Percentiles rank a stretch among this genome's conserved stretches.
phyloP scores from a whole-genome alignment of 2,888 invertebrate genomes.

The Nephrotoma flavescens region DNA sequence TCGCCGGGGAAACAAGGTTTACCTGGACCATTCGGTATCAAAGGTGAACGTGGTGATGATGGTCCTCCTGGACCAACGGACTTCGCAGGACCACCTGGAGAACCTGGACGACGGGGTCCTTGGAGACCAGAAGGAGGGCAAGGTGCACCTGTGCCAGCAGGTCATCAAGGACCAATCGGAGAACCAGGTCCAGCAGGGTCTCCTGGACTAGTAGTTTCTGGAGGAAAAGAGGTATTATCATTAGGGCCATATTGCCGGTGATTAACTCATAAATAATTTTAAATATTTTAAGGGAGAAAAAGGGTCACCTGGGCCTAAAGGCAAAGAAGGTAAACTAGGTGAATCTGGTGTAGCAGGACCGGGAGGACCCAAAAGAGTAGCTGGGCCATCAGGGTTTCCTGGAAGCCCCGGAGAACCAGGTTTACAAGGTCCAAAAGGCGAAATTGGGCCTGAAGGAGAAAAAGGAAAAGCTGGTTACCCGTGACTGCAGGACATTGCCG shows the following conservation, averaged over 20 bases:
- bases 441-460: conserved; percentile 56
- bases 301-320: conserved; percentile 61
- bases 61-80: conserved; percentile 35
- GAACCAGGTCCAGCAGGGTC: conserved; percentile 49
- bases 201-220: conserved; percentile 51
- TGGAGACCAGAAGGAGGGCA: conserved; percentile 54
- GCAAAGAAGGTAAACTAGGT: conserved; percentile 59
- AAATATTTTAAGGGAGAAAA: conserved; percentile 43
- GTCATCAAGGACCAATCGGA: conserved; percentile 45
- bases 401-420: conserved; percentile 62
- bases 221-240: conserved; percentile 47
- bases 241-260: neutral
- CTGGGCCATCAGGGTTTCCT: conserved; percentile 59
- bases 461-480: conserved; percentile 58
- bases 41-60: conserved; percentile 59
- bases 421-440: conserved; percentile 53
- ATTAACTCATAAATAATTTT: neutral
- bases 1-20: conserved; percentile 50
- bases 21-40: conserved; percentile 55
- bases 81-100: conserved; percentile 29
- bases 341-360: conserved; percentile 49
- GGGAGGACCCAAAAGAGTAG: conserved; percentile 60
- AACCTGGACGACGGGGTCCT: conserved; percentile 38
- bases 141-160: conserved; percentile 41
- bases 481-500: conserved; percentile 53